phyloP scores from a whole-genome alignment of 1,140 invertebrate species.

The Agrypnia vestita region DNA sequence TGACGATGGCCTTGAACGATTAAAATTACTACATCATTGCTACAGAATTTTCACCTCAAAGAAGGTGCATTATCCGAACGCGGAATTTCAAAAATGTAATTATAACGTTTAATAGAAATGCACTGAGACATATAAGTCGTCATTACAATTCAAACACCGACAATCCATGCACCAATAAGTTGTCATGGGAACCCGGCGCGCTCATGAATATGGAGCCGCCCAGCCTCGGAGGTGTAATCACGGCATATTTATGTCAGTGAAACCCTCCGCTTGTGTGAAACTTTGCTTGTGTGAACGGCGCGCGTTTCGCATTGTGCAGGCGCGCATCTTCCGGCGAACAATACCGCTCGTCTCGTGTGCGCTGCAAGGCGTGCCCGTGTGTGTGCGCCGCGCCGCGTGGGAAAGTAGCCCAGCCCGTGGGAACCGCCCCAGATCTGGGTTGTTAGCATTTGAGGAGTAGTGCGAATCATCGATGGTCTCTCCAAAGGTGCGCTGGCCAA shows the following conservation, averaged over 20 bases:
- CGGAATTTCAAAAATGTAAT: no score
- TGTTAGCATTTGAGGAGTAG: not conserved
- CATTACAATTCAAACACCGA: slow-evolving; percentile 9
- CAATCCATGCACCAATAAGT: slow-evolving; percentile 30
- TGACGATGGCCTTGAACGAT: no score
- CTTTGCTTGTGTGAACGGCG: slow-evolving; percentile 45
- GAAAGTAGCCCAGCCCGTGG: slow-evolving; percentile 36
- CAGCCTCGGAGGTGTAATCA: slow-evolving; percentile 51
- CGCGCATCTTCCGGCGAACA: slow-evolving; percentile 24
- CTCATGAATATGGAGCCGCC: slow-evolving; percentile 27
- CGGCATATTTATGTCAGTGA: slow-evolving; percentile 61
- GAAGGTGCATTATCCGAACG: no score
- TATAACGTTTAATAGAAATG: slow-evolving; percentile 32
- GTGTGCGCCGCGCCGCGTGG: slow-evolving; percentile 8
- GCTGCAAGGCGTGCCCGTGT: not conserved
- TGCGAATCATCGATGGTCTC: slow-evolving; percentile 27
- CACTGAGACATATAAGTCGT: not conserved
- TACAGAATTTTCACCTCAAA: no score
- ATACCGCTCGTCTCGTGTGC: not conserved
- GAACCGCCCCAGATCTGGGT: slow-evolving; percentile 12
- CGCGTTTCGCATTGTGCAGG: slow-evolving; percentile 41
- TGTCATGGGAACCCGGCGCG: slow-evolving; percentile 17
- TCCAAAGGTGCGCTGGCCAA: slow-evolving; percentile 10
- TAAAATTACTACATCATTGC: no score
- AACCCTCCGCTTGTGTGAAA: slow-evolving; percentile 46